A percentile compares a stretch with the other conserved stretches of the same genome.
Conservation (phyloP, 1,140 invertebrate species). For the Thrips palmi region DNA sequence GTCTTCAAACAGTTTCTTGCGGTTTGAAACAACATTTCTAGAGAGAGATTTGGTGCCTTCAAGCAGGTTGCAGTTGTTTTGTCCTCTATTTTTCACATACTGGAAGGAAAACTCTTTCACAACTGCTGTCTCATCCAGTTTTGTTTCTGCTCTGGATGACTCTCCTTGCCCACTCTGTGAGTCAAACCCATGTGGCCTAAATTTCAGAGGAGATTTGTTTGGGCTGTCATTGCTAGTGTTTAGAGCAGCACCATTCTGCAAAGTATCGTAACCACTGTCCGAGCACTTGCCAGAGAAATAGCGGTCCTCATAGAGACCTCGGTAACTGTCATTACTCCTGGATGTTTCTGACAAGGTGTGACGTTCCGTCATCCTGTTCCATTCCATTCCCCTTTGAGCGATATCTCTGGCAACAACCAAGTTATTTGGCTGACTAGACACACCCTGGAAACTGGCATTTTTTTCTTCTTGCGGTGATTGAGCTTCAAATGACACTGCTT, state of each 20-base stretch:
- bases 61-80: conserved; percentile 10
- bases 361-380: too few species aligned
- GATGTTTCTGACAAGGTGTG: too few species aligned
- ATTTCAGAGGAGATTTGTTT: background rate
- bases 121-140: conserved; percentile 24
- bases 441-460: too few species aligned
- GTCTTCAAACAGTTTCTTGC: conserved; percentile 24
- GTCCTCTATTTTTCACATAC: conserved; percentile 22
- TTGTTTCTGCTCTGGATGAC: too few species aligned
- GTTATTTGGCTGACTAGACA: too few species aligned
- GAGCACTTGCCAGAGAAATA: conserved; percentile 18
- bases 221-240: background rate
- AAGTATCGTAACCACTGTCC: conserved; percentile 25
- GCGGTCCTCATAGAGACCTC: too few species aligned
- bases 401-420: too few species aligned
- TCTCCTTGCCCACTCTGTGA: too few species aligned
- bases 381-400: too few species aligned
- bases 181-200: too few species aligned
- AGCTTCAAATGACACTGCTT: background rate
- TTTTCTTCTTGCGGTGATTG: too few species aligned
- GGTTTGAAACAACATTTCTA: conserved; percentile 29
- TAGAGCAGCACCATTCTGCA: conserved; percentile 14
- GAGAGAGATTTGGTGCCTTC: conserved; percentile 18
- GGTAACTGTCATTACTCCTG: too few species aligned
- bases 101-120: conserved; percentile 29